phyloP scores from a whole-genome alignment of 2,888 invertebrate genomes.

The Aspidapion aeneum region DNA sequence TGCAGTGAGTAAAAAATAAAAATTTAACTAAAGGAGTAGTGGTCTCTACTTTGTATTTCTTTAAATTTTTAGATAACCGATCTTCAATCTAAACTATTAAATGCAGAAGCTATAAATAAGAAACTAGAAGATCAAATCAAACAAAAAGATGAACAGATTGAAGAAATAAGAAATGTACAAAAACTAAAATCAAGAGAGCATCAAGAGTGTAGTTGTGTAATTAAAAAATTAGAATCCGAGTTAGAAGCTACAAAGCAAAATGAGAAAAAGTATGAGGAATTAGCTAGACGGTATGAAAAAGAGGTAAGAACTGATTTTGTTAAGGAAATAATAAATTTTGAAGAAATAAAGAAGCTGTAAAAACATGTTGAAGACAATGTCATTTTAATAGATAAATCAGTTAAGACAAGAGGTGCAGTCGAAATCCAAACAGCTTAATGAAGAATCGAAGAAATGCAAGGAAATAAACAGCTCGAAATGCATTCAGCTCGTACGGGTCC shows the following conservation, averaged over 20 bases:
- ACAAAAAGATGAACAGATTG: constrained; percentile 21
- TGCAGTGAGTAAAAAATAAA: constrained; percentile 25
- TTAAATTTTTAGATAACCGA: constrained; percentile 30
- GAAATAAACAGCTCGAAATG: constrained; percentile 30
- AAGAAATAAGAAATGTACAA: constrained; percentile 23
- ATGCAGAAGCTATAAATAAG: constrained; percentile 28
- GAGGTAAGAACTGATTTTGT: too few species aligned
- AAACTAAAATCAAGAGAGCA: constrained; percentile 31
- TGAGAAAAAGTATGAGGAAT: constrained; percentile 23
- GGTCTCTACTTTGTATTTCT: neutral
- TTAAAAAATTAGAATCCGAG: constrained; percentile 32
- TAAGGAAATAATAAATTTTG: too few species aligned
- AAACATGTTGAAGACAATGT: too few species aligned
- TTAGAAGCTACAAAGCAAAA: constrained; percentile 24
- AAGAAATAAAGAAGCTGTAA: too few species aligned
- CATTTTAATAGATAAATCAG: neutral
- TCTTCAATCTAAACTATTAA: constrained; percentile 32
- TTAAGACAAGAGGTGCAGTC: constrained; percentile 30
- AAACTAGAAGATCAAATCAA: constrained; percentile 27
- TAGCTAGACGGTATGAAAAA: constrained; percentile 30
- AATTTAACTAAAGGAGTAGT: neutral
- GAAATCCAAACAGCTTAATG: constrained; percentile 29
- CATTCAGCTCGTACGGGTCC: constrained; percentile 30
- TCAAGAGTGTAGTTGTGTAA: constrained; percentile 14
- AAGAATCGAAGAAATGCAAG: constrained; percentile 29